Conservation (phyloP, 2,888 invertebrate genomes). For the Ypsolopha scabrella region DNA sequence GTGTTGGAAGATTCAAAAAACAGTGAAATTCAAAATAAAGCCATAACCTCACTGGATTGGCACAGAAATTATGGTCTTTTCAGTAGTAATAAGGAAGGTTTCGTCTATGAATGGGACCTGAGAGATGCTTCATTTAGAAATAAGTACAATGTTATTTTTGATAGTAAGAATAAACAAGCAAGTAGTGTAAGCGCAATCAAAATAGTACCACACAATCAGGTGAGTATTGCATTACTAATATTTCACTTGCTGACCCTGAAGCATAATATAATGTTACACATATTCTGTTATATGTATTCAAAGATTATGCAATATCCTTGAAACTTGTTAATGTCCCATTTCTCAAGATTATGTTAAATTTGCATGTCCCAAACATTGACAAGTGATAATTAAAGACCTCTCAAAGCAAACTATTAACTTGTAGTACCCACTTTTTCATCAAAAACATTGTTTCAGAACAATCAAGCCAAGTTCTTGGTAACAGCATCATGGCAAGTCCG, state of each 20-base stretch:
- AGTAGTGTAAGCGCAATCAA: slow-evolving; percentile 71
- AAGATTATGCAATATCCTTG: too few relatives aligned
- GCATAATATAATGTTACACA: neutral
- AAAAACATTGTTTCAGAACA: slow-evolving; percentile 27
- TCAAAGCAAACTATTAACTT: neutral
- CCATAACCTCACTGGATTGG: slow-evolving; percentile 69
- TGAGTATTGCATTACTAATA: slow-evolving; percentile 22
- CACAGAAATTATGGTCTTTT: slow-evolving; percentile 58
- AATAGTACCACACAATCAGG: slow-evolving; percentile 66
- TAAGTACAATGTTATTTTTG: slow-evolving; percentile 65
- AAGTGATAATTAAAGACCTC: neutral
- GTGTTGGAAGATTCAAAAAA: slow-evolving; percentile 63
- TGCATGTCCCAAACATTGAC: too few relatives aligned
- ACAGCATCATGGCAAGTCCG: slow-evolving; percentile 53
- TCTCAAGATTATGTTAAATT: too few relatives aligned
- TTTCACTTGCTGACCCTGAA: neutral
- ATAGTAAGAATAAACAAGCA: slow-evolving; percentile 74
- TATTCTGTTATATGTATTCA: neutral
- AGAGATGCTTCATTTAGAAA: slow-evolving; percentile 49
- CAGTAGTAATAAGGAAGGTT: slow-evolving; percentile 64
- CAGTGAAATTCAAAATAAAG: slow-evolving; percentile 35
- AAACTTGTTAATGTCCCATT: too few relatives aligned
- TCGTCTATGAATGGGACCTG: slow-evolving; percentile 69
- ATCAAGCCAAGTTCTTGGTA: slow-evolving; percentile 37
- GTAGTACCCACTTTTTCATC: neutral